These are phyloP conservation scores for Rhabdornis inornatus DNA, from an alignment of 2,113 vertebrate genomes.

Conservation along the genomic window DNA sequence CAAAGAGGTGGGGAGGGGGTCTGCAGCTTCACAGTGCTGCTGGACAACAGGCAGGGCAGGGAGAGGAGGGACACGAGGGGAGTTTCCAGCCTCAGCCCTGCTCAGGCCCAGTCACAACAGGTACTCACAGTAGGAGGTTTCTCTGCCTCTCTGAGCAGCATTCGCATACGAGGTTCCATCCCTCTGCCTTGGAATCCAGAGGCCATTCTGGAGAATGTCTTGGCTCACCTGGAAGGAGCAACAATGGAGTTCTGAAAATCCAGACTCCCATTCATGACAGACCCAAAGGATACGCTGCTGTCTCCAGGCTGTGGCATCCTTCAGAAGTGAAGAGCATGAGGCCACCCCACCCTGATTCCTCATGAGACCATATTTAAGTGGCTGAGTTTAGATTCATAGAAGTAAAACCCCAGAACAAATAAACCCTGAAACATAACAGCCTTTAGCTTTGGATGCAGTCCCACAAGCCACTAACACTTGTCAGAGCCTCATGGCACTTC, in stretches of 20 bases:
- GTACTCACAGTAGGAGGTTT: not conserved
- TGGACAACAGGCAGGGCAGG: not conserved
- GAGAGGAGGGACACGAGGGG: not conserved
- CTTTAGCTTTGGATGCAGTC: not conserved
- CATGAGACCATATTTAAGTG: not conserved
- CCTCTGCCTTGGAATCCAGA: not conserved
- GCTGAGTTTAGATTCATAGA: not conserved
- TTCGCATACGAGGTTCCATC: conserved; percentile 17
- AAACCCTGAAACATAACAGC: not conserved
- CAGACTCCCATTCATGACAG: not conserved
- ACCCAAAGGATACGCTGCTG: not conserved
- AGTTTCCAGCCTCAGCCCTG: not conserved
- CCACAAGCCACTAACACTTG: rapidly evolving
- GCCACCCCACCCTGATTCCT: no score
- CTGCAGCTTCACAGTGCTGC: not conserved
- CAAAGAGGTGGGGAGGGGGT: no score
- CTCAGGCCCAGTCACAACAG: not conserved
- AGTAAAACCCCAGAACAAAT: not conserved
- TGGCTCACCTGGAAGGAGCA: conserved; percentile 47
- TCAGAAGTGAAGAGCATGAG: not conserved
- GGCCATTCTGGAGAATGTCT: conserved; percentile 11
- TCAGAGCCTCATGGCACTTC: not conserved
- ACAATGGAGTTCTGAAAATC: not conserved
- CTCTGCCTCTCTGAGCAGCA: conserved; percentile 53
- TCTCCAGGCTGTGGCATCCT: not conserved